Evolutionary conservation across 2,113 vertebrate species (phyloP), one percentile per base, ranked within the genome.

Genomic region (Mungos mungo): DNA sequence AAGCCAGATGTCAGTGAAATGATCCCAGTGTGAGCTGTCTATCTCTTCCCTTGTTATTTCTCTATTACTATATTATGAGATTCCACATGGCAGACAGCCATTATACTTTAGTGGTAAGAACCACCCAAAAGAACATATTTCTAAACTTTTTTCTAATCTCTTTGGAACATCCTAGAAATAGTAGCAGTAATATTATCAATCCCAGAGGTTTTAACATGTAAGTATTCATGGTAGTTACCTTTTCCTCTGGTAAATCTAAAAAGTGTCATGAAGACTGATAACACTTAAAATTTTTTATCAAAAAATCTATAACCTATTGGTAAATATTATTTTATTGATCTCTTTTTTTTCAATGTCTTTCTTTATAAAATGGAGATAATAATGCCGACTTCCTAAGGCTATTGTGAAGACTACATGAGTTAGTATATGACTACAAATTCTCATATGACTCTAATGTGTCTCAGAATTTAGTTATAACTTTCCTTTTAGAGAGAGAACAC

Each of bases 131-230:
- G 57, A 92, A 90, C 5, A 19, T 27, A 81, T 41, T 92, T 94
- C 71, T 87, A 54, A 71, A 82, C 86, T 95, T 92, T 47, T 90
- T 74, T 27, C 50, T 82, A 96, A 65, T 19, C 47, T 38, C 54
- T 63, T 86, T 94, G 52, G 50, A 95, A 88, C 57, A 52, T 95
- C 69, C 65, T 88, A 93, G 50, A 88, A 94, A 95, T 35, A 92
- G 68, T 93, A 95, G 76, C n/a, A 47, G 38, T 60, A 68, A n/a
- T 52, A 41, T 65, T 69, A 90, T 76, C 77, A 86, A 84, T 52
- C n/a, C 89, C 29, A 69, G 31, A 90, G 77, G 35, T 81, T 83
- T 80, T 86, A 35, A 83, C 25, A 66, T 77, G 1, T 19, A 72
- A 45, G 16, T 41, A 16, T 63, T 38, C 23, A 27, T 31, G 13